Conservation (phyloP, 1,140 invertebrate species). For the Oedothorax gibbosus region DNA sequence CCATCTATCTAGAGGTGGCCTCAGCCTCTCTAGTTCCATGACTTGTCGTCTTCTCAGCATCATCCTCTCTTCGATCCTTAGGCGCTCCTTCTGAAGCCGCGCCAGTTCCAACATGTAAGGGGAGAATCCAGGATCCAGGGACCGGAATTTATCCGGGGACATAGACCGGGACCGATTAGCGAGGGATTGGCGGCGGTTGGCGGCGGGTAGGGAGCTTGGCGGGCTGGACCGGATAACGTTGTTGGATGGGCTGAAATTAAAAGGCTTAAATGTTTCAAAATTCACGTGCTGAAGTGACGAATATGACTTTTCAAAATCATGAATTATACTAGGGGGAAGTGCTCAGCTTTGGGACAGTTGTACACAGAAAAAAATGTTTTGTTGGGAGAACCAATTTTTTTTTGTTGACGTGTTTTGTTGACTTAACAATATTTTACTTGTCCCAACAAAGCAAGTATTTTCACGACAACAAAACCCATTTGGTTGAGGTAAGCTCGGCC, state of each 20-base stretch:
- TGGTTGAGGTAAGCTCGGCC: too few species aligned
- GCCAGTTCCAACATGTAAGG: conserved; percentile 39
- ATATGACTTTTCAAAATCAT: too few species aligned
- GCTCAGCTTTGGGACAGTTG: too few species aligned
- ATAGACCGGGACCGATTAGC: not conserved
- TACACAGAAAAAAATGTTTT: too few species aligned
- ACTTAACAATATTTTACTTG: too few species aligned
- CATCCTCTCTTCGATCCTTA: conserved; percentile 32
- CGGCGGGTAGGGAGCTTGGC: not conserved
- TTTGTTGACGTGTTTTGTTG: too few species aligned
- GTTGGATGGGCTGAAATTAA: not conserved
- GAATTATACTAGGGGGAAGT: too few species aligned
- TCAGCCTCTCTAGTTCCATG: conserved; percentile 21
- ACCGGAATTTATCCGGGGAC: not conserved
- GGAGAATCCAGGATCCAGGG: not conserved
- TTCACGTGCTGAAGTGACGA: too few species aligned
- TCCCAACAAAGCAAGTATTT: too few species aligned
- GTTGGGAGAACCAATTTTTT: too few species aligned
- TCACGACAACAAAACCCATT: too few species aligned
- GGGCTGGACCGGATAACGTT: not conserved
- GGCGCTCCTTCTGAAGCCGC: not conserved
- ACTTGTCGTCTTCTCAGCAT: conserved; percentile 17
- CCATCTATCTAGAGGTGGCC: conserved; percentile 25
- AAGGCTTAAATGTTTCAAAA: not conserved
- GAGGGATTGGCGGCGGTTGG: not conserved